These are phyloP conservation scores for Epinephelus malabaricus DNA, from an alignment of 2,797 vertebrate genomes.

Conservation along the genomic window DNA sequence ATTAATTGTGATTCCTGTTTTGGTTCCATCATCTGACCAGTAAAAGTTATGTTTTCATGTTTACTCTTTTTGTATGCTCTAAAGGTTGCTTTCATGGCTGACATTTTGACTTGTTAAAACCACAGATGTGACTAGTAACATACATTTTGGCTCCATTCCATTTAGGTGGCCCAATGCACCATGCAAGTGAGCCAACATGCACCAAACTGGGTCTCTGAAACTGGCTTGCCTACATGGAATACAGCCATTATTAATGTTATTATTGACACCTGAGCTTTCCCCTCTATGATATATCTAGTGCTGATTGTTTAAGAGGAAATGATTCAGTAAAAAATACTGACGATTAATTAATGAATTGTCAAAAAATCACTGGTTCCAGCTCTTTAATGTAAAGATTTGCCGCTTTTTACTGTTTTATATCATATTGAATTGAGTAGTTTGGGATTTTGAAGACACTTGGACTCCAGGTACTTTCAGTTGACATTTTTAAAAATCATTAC, in stretches of 20 bases:
- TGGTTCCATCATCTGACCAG: not conserved
- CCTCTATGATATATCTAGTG: not conserved
- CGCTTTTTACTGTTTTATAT: not conserved
- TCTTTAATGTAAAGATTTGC: not conserved
- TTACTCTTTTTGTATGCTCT: not conserved
- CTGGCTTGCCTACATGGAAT: not conserved
- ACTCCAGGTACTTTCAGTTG: not conserved
- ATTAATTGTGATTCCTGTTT: constrained; percentile 3
- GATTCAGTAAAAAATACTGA: not conserved
- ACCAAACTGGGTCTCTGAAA: not conserved
- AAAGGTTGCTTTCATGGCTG: not conserved
- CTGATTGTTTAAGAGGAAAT: not conserved
- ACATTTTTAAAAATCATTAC: not conserved
- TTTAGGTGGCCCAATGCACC: not conserved
- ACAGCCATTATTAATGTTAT: not conserved
- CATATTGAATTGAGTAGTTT: not conserved
- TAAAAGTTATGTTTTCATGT: not conserved
- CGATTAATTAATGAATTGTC: not conserved
- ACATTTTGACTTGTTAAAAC: constrained; percentile 17
- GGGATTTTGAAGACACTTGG: not conserved
- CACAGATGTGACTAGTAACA: not conserved
- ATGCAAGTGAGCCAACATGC: not conserved
- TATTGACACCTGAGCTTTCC: not conserved
- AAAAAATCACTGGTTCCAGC: not conserved
- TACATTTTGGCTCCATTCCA: not conserved